These are phyloP conservation scores for Sebastes taczanowskii DNA, from an alignment of 2,797 vertebrate species.

Conservation along the genomic window DNA sequence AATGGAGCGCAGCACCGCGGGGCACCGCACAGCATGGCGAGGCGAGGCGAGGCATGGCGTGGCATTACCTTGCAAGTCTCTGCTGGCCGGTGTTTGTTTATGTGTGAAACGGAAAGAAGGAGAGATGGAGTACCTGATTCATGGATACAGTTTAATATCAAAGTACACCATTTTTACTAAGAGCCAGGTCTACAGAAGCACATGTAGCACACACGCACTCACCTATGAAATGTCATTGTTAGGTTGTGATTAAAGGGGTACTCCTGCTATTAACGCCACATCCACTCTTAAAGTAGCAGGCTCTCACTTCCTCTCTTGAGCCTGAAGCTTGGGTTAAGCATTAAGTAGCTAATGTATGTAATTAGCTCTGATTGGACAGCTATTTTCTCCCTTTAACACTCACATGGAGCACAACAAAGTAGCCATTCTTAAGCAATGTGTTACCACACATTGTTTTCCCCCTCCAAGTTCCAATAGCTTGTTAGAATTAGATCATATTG, in stretches of 20 bases:
- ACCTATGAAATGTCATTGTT: background rate
- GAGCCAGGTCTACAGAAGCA: background rate
- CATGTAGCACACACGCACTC: background rate
- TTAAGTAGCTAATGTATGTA: constrained; percentile 31
- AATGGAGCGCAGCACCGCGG: constrained; percentile 63
- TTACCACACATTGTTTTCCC: background rate
- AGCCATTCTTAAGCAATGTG: background rate
- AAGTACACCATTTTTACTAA: background rate
- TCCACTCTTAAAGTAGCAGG: background rate
- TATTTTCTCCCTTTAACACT: constrained; percentile 17
- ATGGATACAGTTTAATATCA: constrained; percentile 23
- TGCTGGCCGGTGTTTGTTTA: constrained; percentile 55
- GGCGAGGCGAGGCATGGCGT: constrained; percentile 31
- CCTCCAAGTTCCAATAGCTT: background rate
- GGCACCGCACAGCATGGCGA: constrained; percentile 56
- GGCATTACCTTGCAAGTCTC: constrained; percentile 54
- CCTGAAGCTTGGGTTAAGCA: constrained; percentile 14
- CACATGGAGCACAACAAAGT: background rate
- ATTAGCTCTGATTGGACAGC: constrained; percentile 39
- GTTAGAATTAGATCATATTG: background rate
- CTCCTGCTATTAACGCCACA: constrained; percentile 7
- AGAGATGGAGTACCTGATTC: background rate
- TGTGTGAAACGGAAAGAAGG: constrained; percentile 35
- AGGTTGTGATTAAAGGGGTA: constrained; percentile 25
- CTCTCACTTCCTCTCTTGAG: background rate